Conservation (phyloP, 2,888 invertebrate genomes). For the Agriopis aurantiaria region DNA sequence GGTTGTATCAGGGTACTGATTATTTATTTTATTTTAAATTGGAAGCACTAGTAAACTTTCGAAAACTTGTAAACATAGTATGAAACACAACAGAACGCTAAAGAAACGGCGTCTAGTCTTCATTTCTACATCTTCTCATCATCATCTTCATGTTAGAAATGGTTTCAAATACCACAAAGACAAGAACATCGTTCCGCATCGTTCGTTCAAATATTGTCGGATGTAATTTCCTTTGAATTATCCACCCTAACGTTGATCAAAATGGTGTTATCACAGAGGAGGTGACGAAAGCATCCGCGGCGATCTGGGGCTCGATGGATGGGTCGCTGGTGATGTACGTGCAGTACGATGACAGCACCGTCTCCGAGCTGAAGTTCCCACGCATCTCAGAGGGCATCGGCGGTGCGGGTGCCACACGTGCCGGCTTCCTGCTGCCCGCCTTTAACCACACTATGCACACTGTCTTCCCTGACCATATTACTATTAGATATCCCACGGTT, state of each 20-base stretch:
- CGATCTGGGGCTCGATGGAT: constrained; percentile 94
- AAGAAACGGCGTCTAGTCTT: too few relatives aligned
- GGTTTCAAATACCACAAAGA: too few relatives aligned
- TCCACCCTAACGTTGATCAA: not conserved
- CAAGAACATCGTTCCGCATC: too few relatives aligned
- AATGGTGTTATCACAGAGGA: constrained; percentile 89
- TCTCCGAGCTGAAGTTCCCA: constrained; percentile 92
- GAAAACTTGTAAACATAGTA: too few relatives aligned
- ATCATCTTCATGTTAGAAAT: too few relatives aligned
- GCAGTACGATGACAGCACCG: constrained; percentile 93
- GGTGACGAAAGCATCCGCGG: constrained; percentile 92
- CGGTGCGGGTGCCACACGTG: constrained; percentile 86
- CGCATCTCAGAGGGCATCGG: constrained; percentile 91
- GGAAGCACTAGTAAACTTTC: too few relatives aligned
- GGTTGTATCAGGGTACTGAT: constrained; percentile 96
- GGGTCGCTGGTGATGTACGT: constrained; percentile 94
- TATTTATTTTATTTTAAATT: not conserved
- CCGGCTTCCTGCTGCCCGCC: constrained; percentile 77
- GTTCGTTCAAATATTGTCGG: too few relatives aligned
- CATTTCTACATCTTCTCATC: too few relatives aligned
- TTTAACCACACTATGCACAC: constrained; percentile 82
- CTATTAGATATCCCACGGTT: constrained; percentile 94
- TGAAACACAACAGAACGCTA: too few relatives aligned
- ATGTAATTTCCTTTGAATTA: too few relatives aligned
- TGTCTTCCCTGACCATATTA: constrained; percentile 92